These are phyloP conservation scores for Lacerta viridis DNA, from an alignment of 2,797 vertebrate genomes.

Conservation along the genomic window DNA sequence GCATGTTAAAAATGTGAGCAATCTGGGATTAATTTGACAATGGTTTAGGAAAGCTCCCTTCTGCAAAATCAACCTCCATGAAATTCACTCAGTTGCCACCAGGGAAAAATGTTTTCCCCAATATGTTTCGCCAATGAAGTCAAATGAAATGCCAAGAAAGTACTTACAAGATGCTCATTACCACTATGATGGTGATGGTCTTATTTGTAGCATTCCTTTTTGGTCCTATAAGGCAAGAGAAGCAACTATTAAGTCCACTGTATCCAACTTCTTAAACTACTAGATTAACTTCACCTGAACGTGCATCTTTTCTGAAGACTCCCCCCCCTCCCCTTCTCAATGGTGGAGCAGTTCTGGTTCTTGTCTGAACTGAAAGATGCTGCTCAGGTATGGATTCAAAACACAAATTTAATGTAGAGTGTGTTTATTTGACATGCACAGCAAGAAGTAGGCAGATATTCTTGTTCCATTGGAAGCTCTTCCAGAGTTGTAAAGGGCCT, in stretches of 20 bases:
- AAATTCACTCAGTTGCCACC: background rate
- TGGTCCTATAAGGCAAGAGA: constrained; percentile 73
- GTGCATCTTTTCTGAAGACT: background rate
- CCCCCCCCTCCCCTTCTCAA: too few species aligned
- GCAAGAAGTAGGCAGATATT: background rate
- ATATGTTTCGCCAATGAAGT: background rate
- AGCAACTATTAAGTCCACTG: constrained; percentile 26
- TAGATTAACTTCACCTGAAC: background rate
- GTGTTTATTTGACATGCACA: background rate
- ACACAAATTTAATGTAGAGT: background rate
- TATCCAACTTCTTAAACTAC: constrained; percentile 9
- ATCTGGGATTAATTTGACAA: background rate
- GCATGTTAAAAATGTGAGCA: background rate
- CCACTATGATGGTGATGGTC: constrained; percentile 75
- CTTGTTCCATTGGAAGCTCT: background rate
- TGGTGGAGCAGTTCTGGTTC: background rate
- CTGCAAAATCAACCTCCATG: too few species aligned
- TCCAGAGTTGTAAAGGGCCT: background rate
- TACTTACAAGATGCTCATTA: constrained; percentile 85
- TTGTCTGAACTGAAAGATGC: background rate
- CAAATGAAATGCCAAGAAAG: constrained; percentile 40
- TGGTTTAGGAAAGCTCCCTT: background rate
- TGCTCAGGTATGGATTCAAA: background rate
- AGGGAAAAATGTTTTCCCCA: background rate
- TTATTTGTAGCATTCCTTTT: constrained; percentile 74